These are phyloP conservation scores for Caranx melampygus DNA, from an alignment of 2,113 vertebrate species.

Conservation along the genomic window DNA sequence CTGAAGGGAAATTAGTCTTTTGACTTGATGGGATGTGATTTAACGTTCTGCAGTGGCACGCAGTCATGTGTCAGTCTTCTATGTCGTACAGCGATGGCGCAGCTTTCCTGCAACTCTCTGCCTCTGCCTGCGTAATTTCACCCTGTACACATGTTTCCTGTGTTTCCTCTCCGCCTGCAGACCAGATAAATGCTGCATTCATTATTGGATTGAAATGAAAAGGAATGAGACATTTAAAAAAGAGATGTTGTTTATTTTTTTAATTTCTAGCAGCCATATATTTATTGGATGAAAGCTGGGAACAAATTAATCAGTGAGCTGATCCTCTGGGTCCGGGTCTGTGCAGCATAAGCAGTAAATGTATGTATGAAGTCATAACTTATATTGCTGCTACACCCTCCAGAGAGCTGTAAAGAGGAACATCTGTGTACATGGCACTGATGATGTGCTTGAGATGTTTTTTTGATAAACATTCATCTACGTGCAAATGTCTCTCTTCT, in stretches of 20 bases:
- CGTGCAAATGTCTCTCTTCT: background rate
- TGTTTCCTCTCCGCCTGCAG: constrained; percentile 25
- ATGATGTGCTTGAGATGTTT: background rate
- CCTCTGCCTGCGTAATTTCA: background rate
- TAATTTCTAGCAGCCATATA: background rate
- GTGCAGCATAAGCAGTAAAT: background rate
- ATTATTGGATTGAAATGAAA: constrained; percentile 25
- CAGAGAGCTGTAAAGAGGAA: constrained; percentile 1
- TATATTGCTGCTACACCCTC: background rate
- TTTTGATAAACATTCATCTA: background rate
- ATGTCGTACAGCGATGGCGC: background rate
- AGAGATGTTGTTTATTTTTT: constrained; percentile 5
- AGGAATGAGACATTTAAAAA: background rate
- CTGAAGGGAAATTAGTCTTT: constrained; percentile 25
- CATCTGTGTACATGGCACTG: background rate
- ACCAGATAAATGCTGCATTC: constrained; percentile 40
- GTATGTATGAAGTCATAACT: background rate
- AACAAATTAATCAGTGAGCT: background rate
- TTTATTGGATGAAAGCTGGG: background rate
- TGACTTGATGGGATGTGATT: constrained; percentile 40
- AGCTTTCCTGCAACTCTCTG: constrained; percentile 12
- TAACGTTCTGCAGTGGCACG: constrained; percentile 35
- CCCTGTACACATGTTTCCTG: constrained; percentile 21
- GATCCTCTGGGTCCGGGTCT: background rate
- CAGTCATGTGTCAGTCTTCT: constrained; percentile 7